A percentile compares a stretch with the other conserved stretches of the same genome.
These are phyloP conservation scores for Vulpes ferrilata DNA, from an alignment of 2,113 vertebrate species.

Conservation along the genomic window DNA sequence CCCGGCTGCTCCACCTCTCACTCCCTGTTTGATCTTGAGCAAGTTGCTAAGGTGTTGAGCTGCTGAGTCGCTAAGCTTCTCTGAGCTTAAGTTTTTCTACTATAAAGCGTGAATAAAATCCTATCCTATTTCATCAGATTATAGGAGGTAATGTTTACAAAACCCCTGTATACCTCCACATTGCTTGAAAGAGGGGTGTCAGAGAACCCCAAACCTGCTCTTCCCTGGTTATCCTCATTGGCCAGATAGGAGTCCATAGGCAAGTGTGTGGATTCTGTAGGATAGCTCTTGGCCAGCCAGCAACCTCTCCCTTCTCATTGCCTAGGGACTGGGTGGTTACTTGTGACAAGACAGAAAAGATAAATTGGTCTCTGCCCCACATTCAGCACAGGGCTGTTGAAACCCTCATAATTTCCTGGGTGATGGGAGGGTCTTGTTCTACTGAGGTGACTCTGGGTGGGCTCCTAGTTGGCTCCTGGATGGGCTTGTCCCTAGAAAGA, in stretches of 20 bases:
- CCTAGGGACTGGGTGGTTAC: neutral
- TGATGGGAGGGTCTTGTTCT: neutral
- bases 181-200: neutral
- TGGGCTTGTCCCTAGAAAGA: neutral
- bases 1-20: neutral
- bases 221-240: neutral
- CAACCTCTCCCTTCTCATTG: no score
- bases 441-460: neutral
- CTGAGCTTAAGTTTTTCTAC: neutral
- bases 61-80: neutral
- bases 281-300: neutral
- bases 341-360: neutral
- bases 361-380: neutral
- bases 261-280: neutral
- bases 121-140: neutral
- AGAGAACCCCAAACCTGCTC: neutral
- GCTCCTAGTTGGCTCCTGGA: neutral
- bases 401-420: neutral
- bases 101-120: neutral
- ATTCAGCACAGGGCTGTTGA: neutral
- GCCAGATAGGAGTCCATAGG: neutral
- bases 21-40: neutral
- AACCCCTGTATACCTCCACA: neutral
- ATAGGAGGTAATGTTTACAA: neutral
- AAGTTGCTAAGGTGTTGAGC: neutral